phyloP scores from a whole-genome alignment of 2,888 invertebrate genomes.

The Thymelicus acteon region DNA sequence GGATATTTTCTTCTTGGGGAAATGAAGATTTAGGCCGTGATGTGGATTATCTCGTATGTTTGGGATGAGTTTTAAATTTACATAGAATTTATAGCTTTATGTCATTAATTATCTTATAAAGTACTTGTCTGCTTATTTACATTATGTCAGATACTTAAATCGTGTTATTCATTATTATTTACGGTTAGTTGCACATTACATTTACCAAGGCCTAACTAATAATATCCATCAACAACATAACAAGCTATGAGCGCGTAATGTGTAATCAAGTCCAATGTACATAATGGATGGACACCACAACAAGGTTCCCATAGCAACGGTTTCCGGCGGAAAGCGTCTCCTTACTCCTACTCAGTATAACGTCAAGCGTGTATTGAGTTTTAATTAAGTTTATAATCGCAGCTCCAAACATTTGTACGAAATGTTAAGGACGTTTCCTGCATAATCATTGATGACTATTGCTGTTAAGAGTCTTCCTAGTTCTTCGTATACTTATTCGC shows the following conservation, averaged over 20 bases:
- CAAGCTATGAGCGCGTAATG: background rate
- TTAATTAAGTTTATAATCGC: slow-evolving; percentile 63
- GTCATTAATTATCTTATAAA: no score
- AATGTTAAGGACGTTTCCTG: slow-evolving; percentile 55
- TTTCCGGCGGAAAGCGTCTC: slow-evolving; percentile 73
- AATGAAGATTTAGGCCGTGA: slow-evolving; percentile 64
- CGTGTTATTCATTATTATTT: background rate
- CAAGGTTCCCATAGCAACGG: slow-evolving; percentile 57
- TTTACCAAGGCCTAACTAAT: background rate
- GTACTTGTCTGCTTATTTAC: slow-evolving; percentile 8
- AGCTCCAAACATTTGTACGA: slow-evolving; percentile 51
- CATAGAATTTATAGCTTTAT: background rate
- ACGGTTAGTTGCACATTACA: background rate
- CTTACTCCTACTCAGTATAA: slow-evolving; percentile 60
- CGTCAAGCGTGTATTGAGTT: slow-evolving; percentile 67
- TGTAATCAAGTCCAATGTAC: slow-evolving; percentile 19
- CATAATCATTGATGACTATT: slow-evolving; percentile 57
- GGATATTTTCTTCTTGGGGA: slow-evolving; percentile 60
- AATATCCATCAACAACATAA: background rate
- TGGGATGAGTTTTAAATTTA: slow-evolving; percentile 18
- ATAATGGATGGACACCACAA: slow-evolving; percentile 39
- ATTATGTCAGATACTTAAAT: background rate
- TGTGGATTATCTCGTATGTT: slow-evolving; percentile 47
- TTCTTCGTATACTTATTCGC: slow-evolving; percentile 58
- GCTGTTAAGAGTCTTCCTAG: slow-evolving; percentile 55